These are phyloP conservation scores for Lysiphlebus fabarum DNA, from an alignment of 1,140 invertebrate genomes.

Conservation along the genomic window DNA sequence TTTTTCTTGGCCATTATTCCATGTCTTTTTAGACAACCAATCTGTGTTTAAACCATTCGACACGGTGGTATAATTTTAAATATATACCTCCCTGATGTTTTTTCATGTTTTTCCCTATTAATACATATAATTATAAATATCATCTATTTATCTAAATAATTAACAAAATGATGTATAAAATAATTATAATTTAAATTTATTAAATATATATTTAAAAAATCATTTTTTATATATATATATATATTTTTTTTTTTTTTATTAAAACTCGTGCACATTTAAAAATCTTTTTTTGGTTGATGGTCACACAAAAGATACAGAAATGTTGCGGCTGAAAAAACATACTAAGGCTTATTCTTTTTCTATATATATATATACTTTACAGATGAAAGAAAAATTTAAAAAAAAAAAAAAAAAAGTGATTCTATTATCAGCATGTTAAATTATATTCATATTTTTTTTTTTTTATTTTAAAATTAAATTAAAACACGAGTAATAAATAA, in stretches of 20 bases:
- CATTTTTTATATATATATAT: neutral
- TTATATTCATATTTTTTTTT: no score
- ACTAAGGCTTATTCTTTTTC: neutral
- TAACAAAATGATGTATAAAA: neutral
- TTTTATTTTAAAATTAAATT: no score
- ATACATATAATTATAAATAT: no score
- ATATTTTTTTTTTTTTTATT: no score
- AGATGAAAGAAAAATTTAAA: slow-evolving; percentile 16
- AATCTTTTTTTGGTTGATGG: slow-evolving; percentile 20
- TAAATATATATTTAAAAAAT: neutral
- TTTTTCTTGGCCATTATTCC: slow-evolving; percentile 55
- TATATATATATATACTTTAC: slow-evolving; percentile 11
- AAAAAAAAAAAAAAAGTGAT: no score
- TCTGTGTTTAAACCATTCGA: slow-evolving; percentile 54
- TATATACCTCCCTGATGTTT: no score
- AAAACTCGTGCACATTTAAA: slow-evolving; percentile 1
- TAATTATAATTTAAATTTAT: neutral
- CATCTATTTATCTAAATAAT: no score
- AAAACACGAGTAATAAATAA: slow-evolving; percentile 1
- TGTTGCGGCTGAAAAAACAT: slow-evolving; percentile 48
- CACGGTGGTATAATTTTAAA: slow-evolving; percentile 29
- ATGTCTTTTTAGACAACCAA: slow-evolving; percentile 56
- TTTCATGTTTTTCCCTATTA: no score
- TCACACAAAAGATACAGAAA: slow-evolving; percentile 46
- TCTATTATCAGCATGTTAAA: no score